Percentiles rank a stretch among this genome's conserved stretches.
phyloP scores from a whole-genome alignment of 1,140 invertebrate genomes.

The Augochlora pura region DNA sequence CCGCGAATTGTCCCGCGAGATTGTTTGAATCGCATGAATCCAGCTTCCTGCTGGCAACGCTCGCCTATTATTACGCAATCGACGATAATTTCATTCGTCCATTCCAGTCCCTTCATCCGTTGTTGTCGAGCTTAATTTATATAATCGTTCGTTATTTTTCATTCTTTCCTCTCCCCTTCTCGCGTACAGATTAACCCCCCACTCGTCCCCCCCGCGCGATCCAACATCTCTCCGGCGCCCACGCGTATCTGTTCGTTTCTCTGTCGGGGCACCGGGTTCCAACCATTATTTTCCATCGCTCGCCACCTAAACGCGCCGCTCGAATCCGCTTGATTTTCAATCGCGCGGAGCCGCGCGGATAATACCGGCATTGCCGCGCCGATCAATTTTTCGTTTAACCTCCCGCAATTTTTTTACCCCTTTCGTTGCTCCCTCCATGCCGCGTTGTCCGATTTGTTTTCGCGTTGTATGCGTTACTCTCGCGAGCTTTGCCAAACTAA shows the following conservation, averaged over 20 bases:
- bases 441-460: neutral
- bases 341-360: neutral
- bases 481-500: no score
- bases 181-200: constrained; percentile 50
- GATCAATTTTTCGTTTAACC: constrained; percentile 21
- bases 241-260: constrained; percentile 25
- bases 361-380: neutral
- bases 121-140: constrained; percentile 53
- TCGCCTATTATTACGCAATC: constrained; percentile 46
- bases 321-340: constrained; percentile 1
- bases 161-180: constrained; percentile 1
- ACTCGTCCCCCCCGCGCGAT: neutral
- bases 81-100: constrained; percentile 44
- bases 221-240: constrained; percentile 27
- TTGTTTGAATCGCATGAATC: constrained; percentile 45
- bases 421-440: neutral
- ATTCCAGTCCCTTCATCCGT: constrained; percentile 30
- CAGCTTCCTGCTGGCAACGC: constrained; percentile 35
- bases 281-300: constrained; percentile 36
- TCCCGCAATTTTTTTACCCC: neutral
- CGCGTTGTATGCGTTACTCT: no score
- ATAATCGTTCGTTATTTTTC: constrained; percentile 59
- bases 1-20: constrained; percentile 33
- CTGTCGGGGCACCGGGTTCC: neutral
- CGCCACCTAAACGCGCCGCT: constrained; percentile 23